These are phyloP conservation scores for Polydrusus pterygomalis DNA, from an alignment of 2,888 invertebrate species.

Conservation along the genomic window DNA sequence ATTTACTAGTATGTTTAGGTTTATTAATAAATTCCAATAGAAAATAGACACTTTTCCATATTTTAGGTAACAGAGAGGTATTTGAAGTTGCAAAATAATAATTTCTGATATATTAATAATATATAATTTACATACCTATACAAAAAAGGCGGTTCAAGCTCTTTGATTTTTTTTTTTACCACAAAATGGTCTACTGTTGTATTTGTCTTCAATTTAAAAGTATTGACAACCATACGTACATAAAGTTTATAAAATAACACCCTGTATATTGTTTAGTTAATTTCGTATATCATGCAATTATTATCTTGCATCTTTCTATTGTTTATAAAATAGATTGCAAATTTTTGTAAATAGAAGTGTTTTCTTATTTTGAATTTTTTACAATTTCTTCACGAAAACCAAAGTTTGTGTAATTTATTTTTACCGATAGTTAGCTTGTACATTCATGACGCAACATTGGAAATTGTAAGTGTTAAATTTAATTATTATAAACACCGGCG, in stretches of 20 bases:
- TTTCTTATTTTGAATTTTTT: constrained; percentile 50
- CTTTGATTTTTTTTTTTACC: no score
- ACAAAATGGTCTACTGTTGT: no score
- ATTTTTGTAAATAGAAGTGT: constrained; percentile 41
- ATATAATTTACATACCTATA: no score
- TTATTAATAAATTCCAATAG: constrained; percentile 39
- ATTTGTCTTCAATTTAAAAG: no score
- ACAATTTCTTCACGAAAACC: constrained; percentile 36
- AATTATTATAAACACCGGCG: constrained; percentile 22
- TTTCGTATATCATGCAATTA: neutral
- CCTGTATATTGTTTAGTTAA: no score
- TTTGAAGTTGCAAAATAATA: constrained; percentile 29
- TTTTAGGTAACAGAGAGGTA: constrained; percentile 33
- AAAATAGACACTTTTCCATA: constrained; percentile 40
- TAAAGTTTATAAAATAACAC: no score
- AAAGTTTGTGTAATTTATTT: constrained; percentile 41
- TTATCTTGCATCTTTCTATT: constrained; percentile 12
- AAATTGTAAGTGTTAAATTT: constrained; percentile 29
- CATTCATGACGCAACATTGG: constrained; percentile 36
- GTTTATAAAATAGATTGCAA: constrained; percentile 41
- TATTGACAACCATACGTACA: no score
- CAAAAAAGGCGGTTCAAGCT: no score
- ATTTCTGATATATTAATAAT: neutral
- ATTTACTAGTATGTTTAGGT: constrained; percentile 50
- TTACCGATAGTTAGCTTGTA: constrained; percentile 39